Percentiles rank a stretch among this genome's conserved stretches.
These are phyloP conservation scores for Acanthornis magna DNA, from an alignment of 2,797 vertebrate genomes.

Conservation along the genomic window DNA sequence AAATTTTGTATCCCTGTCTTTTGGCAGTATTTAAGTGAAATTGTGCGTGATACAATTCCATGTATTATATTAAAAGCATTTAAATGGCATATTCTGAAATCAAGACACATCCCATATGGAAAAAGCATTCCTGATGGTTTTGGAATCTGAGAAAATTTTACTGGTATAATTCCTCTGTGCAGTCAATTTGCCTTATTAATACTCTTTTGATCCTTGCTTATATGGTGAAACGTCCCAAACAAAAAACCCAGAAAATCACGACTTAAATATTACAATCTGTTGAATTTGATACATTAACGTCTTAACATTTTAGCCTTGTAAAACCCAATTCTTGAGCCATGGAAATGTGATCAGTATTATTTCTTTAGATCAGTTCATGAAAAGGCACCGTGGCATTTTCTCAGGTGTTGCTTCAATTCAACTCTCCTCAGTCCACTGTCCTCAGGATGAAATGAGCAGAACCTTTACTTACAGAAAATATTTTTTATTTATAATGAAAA, in stretches of 20 bases:
- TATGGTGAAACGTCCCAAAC: not conserved
- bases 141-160: not conserved
- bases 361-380: not conserved
- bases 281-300: not conserved
- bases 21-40: not conserved
- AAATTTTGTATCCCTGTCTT: not conserved
- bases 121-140: not conserved
- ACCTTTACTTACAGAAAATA: not conserved
- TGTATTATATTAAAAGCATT: not conserved
- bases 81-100: not conserved
- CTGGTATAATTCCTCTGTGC: not conserved
- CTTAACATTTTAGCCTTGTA: not conserved
- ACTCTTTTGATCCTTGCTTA: not conserved
- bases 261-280: not conserved
- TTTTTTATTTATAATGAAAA: not conserved
- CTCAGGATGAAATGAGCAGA: not conserved
- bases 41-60: not conserved
- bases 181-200: not conserved
- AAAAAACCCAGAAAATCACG: not conserved
- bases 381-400: not conserved
- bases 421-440: not conserved
- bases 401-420: not conserved
- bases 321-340: not conserved
- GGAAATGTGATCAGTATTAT: not conserved
- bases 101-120: not conserved